phyloP scores from a whole-genome alignment of 2,888 invertebrate genomes.

The Lycaena phlaeas region DNA sequence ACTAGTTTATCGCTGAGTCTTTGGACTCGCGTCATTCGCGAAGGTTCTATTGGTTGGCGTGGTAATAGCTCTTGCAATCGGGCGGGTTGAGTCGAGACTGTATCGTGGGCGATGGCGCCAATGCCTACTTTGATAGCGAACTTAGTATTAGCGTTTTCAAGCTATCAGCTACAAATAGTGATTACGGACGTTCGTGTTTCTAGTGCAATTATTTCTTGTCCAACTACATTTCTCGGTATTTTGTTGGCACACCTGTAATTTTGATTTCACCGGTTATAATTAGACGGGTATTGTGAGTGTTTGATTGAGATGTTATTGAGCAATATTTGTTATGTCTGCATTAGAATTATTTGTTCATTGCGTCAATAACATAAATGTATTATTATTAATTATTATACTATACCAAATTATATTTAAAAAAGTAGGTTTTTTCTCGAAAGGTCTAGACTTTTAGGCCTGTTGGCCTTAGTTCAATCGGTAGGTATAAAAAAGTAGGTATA shows the following conservation, averaged over 20 bases:
- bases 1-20: not conserved
- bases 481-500: too few species aligned
- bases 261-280: conserved; percentile 16
- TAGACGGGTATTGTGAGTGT: conserved; percentile 12
- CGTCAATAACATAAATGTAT: not conserved
- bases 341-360: not conserved
- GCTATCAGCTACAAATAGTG: conserved; percentile 42
- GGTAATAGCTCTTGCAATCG: conserved; percentile 27
- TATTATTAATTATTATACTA: too few species aligned
- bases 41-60: conserved; percentile 18
- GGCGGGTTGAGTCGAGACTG: conserved; percentile 24
- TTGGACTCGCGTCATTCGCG: conserved; percentile 7
- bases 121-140: conserved; percentile 28
- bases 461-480: too few species aligned
- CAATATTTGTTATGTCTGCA: not conserved
- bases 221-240: conserved; percentile 19
- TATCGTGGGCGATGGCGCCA: conserved; percentile 36
- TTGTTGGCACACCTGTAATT: conserved; percentile 17
- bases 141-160: conserved; percentile 28
- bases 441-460: too few species aligned
- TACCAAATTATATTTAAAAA: too few species aligned
- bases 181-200: conserved; percentile 42
- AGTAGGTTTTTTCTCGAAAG: too few species aligned
- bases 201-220: conserved; percentile 43
- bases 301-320: not conserved